phyloP scores from a whole-genome alignment of 2,888 invertebrate genomes.

The Sesia bembeciformis region DNA sequence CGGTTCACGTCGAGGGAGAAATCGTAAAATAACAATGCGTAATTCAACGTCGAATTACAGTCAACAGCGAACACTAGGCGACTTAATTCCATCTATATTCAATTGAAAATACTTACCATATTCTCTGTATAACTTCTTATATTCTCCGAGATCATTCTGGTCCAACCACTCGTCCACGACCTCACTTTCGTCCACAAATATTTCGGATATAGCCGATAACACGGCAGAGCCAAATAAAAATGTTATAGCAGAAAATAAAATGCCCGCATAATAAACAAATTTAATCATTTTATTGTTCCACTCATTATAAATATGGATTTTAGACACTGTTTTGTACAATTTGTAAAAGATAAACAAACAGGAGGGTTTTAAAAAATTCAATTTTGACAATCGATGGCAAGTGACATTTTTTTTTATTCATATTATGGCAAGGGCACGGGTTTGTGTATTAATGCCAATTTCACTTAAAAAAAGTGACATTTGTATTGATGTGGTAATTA shows the following conservation, averaged over 20 bases:
- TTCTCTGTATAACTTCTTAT: constrained; percentile 80
- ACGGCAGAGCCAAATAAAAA: neutral
- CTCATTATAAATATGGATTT: constrained; percentile 26
- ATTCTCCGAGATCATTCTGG: constrained; percentile 81
- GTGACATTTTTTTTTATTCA: too few relatives aligned
- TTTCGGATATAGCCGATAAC: constrained; percentile 40
- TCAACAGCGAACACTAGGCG: neutral
- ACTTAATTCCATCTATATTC: neutral
- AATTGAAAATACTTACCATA: constrained; percentile 75
- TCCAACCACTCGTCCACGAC: constrained; percentile 85
- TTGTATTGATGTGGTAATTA: too few relatives aligned
- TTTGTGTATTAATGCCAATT: too few relatives aligned
- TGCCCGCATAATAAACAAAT: neutral
- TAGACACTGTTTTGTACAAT: too few relatives aligned
- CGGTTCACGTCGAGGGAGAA: too few relatives aligned
- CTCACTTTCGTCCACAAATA: constrained; percentile 69
- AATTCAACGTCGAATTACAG: too few relatives aligned
- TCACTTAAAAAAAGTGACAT: too few relatives aligned
- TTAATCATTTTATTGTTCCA: constrained; percentile 43
- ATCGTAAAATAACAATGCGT: too few relatives aligned
- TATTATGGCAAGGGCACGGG: too few relatives aligned
- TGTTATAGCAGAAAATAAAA: neutral
- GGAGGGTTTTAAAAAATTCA: too few relatives aligned
- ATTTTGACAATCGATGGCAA: too few relatives aligned
- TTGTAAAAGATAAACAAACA: too few relatives aligned